Evolutionary conservation across 2,888 invertebrate species (phyloP), one percentile per base, ranked within the genome.

Genomic region (Galeopsomyia nigrocyanea): DNA sequence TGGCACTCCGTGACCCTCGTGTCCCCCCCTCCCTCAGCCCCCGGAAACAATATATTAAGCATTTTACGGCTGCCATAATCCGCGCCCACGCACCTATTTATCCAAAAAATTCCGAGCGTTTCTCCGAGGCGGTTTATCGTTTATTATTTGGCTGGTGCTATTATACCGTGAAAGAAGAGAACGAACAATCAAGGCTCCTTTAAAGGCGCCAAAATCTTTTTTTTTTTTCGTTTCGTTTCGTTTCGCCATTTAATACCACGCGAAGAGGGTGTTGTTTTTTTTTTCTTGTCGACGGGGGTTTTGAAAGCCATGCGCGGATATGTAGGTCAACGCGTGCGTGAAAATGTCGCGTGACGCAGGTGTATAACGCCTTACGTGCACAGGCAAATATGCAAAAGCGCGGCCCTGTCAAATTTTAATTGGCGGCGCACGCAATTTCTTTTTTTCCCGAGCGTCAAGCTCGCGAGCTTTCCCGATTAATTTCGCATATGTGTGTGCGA

Each of bases 321-420:
- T 39, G 39, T 39, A 39, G 39, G 39, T 39, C 39, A 39, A 13
- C 39, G 39, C 39, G 56, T 5, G 9, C 49, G 57, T 49, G 56
- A 63, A 70, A 71, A 62, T 46, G 62, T 71, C 62, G 62, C 57
- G 62, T 67, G 66, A 67, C 67, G 71, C 67, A 71, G 61, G 60
- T 31, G 31, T 39, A 49, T n/a, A 39, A 39, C 47, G 0, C 50
- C 51, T 65, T 53, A 70, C 49, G 63, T 57, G 53, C 47, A 26
- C 39, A 2, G 26, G n/a, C 16, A 9, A 47, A 10, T 21, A 0
- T 50, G 16, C 50, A n/a, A 39, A 39, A 39, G 39, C 50, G n/a
- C 21, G 7, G 19, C 17, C 17, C 10, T 62, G 68, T 62, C 62
- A 50, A 68, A 62, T 68, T 68, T 62, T 68, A 68, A 68, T 68